Conservation (phyloP, 1,140 invertebrate species). For the Zeugodacus cucurbitae region DNA sequence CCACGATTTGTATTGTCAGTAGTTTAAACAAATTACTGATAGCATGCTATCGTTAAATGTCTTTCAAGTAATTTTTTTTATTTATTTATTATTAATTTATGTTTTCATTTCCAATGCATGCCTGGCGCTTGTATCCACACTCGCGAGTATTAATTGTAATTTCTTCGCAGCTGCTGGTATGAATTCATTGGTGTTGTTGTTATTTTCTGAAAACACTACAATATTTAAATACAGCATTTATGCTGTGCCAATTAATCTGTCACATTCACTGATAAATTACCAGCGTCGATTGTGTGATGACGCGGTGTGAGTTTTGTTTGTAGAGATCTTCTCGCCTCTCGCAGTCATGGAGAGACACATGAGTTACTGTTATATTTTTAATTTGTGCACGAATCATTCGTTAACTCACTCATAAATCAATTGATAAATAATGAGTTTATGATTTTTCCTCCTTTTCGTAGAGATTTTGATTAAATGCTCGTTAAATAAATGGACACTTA, state of each 20-base stretch:
- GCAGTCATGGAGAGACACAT: too few species aligned
- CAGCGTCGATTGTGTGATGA: neutral
- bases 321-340: neutral
- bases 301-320: neutral
- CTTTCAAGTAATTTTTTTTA: neutral
- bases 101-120: neutral
- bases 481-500: neutral
- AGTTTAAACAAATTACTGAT: neutral
- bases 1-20: neutral
- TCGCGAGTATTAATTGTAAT: neutral
- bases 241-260: neutral
- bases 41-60: neutral
- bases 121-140: neutral
- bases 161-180: neutral
- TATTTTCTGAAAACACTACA: neutral
- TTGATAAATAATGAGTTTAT: neutral
- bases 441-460: neutral
- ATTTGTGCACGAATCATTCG: neutral
- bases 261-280: conserved; percentile 3
- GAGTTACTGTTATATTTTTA: neutral
- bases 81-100: neutral
- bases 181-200: neutral
- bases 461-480: neutral
- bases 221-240: neutral
- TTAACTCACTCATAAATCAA: neutral